Percentiles rank a stretch among this genome's conserved stretches.
Evolutionary conservation across 2,797 vertebrate genomes (phyloP).

Genomic region (Percopsis omiscomaycus): DNA sequence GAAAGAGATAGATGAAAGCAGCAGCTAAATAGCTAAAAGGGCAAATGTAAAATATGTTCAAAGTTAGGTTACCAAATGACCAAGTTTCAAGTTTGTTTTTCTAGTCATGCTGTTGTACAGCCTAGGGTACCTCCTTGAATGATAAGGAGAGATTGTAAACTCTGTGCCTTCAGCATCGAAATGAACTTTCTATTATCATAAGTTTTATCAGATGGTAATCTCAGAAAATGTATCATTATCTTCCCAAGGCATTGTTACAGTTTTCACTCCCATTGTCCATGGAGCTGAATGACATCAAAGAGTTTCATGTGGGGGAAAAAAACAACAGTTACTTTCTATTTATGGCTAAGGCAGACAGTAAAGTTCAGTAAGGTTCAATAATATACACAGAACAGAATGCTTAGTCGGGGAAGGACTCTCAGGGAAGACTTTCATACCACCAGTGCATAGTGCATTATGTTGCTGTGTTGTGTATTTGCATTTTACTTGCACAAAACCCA

Average conservation of each 20-base stretch:
- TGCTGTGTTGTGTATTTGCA: too few species aligned
- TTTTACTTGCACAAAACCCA: too few species aligned
- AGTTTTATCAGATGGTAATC: slow-evolving; percentile 36
- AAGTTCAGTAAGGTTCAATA: slow-evolving; percentile 23
- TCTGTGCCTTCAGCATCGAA: slow-evolving; percentile 41
- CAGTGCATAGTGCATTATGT: too few species aligned
- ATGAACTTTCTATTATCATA: slow-evolving; percentile 28
- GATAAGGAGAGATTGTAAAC: slow-evolving; percentile 30
- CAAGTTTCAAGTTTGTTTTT: too few species aligned
- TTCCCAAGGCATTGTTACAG: too few species aligned
- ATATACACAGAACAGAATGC: too few species aligned
- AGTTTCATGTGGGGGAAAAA: too few species aligned
- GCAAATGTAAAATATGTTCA: slow-evolving; percentile 1
- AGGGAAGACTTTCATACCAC: too few species aligned
- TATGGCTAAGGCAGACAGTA: background rate
- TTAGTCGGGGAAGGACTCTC: too few species aligned
- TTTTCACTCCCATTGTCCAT: too few species aligned
- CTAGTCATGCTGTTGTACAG: background rate
- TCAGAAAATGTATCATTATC: slow-evolving; percentile 25
- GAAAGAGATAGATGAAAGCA: background rate
- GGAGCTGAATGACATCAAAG: too few species aligned
- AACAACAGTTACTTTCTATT: too few species aligned
- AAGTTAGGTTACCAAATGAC: slow-evolving; percentile 1
- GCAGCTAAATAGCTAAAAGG: background rate
- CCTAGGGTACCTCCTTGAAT: background rate